Evolutionary conservation across 1,140 invertebrate genomes (phyloP), one percentile per base, ranked within the genome.

Genomic region (Caenorhabditis brenneri): DNA sequence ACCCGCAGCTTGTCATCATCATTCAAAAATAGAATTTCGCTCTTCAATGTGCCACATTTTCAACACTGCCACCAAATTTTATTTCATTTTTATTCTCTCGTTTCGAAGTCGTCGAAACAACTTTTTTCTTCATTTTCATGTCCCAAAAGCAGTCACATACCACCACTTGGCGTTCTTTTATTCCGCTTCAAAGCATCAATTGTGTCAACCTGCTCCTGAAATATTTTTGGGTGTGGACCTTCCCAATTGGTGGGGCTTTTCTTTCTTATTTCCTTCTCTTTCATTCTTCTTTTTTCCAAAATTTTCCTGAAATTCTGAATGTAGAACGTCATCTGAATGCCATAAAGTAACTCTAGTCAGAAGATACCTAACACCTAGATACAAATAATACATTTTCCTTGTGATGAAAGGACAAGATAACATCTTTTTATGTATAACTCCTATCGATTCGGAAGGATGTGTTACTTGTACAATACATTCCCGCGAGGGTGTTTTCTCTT

Each of bases 1-100:
- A 74, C 36, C 15, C 65, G 36, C 9, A n/a, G 53, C 53, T 58
- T 46, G 36, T 31, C 65, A 74, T 74, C 65, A 74, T 74, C 65
- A 74, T 46, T 74, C 65, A 42, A 74, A 42, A 74, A 74, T 74
- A 74, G 65, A 74, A 74, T 74, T 74, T 65, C 65, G n/a, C 16
- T 24, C 22, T 10, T 65, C 29, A 65, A 36, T 65, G 31, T 33
- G 58, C 55, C 55, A 58, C 58, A 36, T 58, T 29, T 24, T 58
- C 53, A 22, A 9, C n/a, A 29, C 16, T n/a, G 15, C 29, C 58
- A 65, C 58, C 58, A 74, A 74, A 74, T 74, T 39, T 74, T 39
- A 74, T 74, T 74, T 74, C 65, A 42, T 74, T 74, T 74, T 74
- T 74, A 42, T 74, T 74, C 36, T 3, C 65, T 12, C 29, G 10